Evolutionary conservation across 2,113 vertebrate species (phyloP), one percentile per base, ranked within the genome.

Genomic region (Physeter macrocephalus): DNA sequence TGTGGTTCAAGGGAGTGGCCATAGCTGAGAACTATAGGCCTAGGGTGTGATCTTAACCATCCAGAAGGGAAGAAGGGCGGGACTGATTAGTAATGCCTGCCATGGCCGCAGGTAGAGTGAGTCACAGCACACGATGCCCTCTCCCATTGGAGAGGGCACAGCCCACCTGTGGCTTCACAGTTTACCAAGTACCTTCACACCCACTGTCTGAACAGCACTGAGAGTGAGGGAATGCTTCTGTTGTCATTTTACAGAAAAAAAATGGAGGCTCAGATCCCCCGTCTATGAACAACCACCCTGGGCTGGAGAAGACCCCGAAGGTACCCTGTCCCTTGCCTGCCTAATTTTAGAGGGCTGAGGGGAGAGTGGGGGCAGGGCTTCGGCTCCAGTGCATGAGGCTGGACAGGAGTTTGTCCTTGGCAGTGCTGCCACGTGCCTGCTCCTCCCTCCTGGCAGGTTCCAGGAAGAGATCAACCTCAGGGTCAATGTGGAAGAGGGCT

Each of bases 221-320:
- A 34, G n/a, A 43, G 7, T 17, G 36, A 72, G 27, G 20, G 49
- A 88, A 29, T 49, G 31, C 10, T 39, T 14, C 25, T 71, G 1
- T 13, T 43, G 46, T 25, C 23, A 41, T 72, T 89, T 71, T 4
- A 84, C 23, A 95, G 49, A 23, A 21, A 54, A 15, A 86, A 67
- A 43, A 31, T 4, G 41, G 66, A 95, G 31, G 18, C 18, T 62
- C 52, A 93, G 69, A 57, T 29, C 12, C 43, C 29, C 36, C 13
- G 12, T 14, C 23, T 64, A 25, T 8, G 8, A 54, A 39, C 39
- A 72, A 57, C 12, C 61, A 64, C 21, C 31, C 69, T 54, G 39
- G 72, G 36, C 39, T 93, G 7, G 61, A 59, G 82, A 34, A 84
- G 36, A 46, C 17, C 29, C 57, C 27, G 41, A 15, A 99, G 82